These are phyloP conservation scores for Pholis gunnellus DNA, from an alignment of 2,113 vertebrate species.

Conservation along the genomic window DNA sequence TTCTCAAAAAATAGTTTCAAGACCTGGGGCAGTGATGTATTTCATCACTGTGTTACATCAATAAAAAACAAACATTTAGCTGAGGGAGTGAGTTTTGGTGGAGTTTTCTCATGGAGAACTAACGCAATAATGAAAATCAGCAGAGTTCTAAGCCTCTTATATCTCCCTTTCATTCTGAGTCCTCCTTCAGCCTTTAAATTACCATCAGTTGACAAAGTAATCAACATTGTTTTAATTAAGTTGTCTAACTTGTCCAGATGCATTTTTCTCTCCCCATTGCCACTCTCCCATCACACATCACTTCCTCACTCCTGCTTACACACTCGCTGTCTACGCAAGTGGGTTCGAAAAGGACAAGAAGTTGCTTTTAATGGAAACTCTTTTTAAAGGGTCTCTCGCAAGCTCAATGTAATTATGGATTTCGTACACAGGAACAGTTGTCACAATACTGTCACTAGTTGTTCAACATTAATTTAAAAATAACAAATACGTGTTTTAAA, in stretches of 20 bases:
- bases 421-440: background rate
- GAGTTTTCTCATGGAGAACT: slow-evolving; percentile 54
- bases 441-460: background rate
- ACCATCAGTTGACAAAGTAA: slow-evolving; percentile 59
- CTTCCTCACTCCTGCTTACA: background rate
- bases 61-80: slow-evolving; percentile 24
- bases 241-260: slow-evolving; percentile 55
- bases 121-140: slow-evolving; percentile 60
- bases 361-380: slow-evolving; percentile 37
- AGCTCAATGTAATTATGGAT: background rate
- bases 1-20: background rate
- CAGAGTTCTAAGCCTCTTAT: slow-evolving; percentile 48
- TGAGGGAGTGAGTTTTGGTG: slow-evolving; percentile 8
- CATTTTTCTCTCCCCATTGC: slow-evolving; percentile 29
- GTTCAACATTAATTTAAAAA: slow-evolving; percentile 8
- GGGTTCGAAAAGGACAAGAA: background rate
- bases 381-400: background rate
- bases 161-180: slow-evolving; percentile 24
- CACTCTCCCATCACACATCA: slow-evolving; percentile 12
- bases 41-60: background rate
- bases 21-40: background rate
- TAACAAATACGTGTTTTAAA: background rate
- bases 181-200: slow-evolving; percentile 56
- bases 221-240: slow-evolving; percentile 73
- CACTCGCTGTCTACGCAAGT: background rate